phyloP scores from a whole-genome alignment of 2,797 vertebrate genomes.

The Amphiprion clarkii region DNA sequence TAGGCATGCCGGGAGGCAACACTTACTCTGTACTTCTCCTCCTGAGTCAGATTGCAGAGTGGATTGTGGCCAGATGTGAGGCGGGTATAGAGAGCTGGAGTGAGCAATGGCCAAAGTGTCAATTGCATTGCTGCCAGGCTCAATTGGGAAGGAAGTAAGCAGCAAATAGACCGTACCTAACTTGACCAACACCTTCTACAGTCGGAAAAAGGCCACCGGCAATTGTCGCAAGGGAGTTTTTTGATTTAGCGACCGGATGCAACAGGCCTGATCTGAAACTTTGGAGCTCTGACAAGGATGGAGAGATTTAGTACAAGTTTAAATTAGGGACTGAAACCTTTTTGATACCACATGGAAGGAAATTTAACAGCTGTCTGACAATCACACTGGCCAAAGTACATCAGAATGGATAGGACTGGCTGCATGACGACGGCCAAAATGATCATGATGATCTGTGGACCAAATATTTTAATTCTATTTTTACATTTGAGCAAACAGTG shows the following conservation, averaged over 20 bases:
- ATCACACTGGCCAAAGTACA: neutral
- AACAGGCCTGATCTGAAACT: constrained; percentile 2
- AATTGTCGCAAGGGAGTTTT: constrained; percentile 25
- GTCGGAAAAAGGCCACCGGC: constrained; percentile 13
- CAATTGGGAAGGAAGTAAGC: constrained; percentile 44
- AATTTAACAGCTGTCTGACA: neutral
- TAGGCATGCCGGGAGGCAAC: constrained; percentile 33
- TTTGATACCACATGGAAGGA: too few relatives aligned
- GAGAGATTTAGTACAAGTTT: neutral
- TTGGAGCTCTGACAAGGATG: constrained; percentile 8
- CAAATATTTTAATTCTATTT: too few relatives aligned
- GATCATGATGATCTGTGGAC: too few relatives aligned
- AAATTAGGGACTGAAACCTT: neutral
- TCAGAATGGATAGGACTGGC: neutral
- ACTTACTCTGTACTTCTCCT: constrained; percentile 28
- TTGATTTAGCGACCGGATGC: constrained; percentile 16
- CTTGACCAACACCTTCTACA: constrained; percentile 52
- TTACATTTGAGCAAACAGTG: too few relatives aligned
- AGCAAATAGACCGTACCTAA: constrained; percentile 55
- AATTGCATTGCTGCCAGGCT: constrained; percentile 61
- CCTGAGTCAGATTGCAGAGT: constrained; percentile 44
- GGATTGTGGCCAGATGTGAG: constrained; percentile 51
- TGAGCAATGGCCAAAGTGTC: constrained; percentile 65
- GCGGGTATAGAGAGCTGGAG: constrained; percentile 44
- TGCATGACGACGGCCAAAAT: too few relatives aligned